phyloP scores from a whole-genome alignment of 2,888 invertebrate genomes.

The Megaustenia siamemsis region DNA sequence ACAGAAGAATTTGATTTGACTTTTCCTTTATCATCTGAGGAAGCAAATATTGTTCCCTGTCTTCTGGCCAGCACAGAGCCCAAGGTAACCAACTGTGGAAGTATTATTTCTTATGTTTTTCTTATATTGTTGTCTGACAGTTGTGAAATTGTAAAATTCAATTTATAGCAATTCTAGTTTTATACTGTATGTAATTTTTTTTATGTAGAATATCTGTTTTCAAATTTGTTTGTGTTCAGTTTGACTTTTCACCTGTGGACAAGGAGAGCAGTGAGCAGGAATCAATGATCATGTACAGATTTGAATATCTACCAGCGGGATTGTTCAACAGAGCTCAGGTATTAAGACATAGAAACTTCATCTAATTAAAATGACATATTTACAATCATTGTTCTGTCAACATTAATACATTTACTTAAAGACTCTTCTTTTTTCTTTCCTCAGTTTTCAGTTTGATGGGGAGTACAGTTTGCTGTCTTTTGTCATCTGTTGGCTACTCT shows the following conservation, averaged over 20 bases:
- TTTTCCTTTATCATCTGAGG: constrained; percentile 71
- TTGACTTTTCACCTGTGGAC: constrained; percentile 69
- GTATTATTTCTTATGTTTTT: not conserved
- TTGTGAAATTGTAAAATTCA: not conserved
- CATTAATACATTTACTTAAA: no score
- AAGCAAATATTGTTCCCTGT: constrained; percentile 77
- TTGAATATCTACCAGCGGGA: constrained; percentile 79
- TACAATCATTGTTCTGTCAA: no score
- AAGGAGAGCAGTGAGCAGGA: constrained; percentile 66
- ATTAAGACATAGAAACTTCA: no score
- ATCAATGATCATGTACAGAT: constrained; percentile 77
- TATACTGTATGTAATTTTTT: no score
- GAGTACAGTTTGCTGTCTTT: no score
- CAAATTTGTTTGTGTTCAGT: constrained; percentile 65
- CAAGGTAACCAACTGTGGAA: constrained; percentile 38
- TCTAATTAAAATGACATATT: no score
- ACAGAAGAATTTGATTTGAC: constrained; percentile 80
- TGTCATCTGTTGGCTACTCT: no score
- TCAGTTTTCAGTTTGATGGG: no score
- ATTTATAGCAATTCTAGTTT: no score
- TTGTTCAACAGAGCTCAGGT: constrained; percentile 80
- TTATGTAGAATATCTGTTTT: not conserved
- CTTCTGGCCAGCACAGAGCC: constrained; percentile 68
- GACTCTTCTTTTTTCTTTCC: no score
- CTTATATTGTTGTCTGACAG: not conserved